Conservation (phyloP, 2,888 invertebrate species). For the Allolobophora icterica region DNA sequence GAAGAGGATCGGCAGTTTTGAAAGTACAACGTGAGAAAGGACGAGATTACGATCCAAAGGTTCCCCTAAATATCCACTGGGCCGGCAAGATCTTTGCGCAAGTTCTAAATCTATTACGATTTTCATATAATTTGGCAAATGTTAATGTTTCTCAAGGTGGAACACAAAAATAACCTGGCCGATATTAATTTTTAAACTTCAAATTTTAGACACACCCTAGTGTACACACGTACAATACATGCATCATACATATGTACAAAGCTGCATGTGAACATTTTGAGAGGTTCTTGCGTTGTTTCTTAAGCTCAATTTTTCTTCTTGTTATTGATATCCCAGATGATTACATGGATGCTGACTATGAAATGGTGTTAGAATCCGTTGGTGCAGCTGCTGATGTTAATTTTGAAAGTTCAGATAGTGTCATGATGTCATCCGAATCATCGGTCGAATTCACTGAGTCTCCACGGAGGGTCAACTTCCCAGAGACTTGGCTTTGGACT, state of each 20-base stretch:
- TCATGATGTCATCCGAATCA: neutral
- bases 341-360: neutral
- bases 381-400: neutral
- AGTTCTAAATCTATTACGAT: neutral
- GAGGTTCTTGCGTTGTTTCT: neutral
- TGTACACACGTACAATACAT: neutral
- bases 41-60: too few species aligned
- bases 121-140: too few species aligned
- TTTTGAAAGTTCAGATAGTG: neutral
- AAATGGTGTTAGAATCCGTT: too few species aligned
- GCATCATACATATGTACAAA: neutral
- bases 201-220: neutral
- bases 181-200: too few species aligned
- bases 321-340: neutral
- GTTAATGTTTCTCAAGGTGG: too few species aligned
- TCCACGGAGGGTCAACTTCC: conserved; percentile 70
- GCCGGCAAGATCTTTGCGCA: neutral
- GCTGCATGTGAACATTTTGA: neutral
- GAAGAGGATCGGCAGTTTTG: too few species aligned
- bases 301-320: neutral
- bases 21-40: too few species aligned
- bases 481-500: conserved; percentile 78
- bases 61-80: too few species aligned
- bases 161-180: too few species aligned
- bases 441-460: neutral